Evolutionary conservation across 2,888 invertebrate genomes (phyloP).

Genomic region (Nemoura dubitans): DNA sequence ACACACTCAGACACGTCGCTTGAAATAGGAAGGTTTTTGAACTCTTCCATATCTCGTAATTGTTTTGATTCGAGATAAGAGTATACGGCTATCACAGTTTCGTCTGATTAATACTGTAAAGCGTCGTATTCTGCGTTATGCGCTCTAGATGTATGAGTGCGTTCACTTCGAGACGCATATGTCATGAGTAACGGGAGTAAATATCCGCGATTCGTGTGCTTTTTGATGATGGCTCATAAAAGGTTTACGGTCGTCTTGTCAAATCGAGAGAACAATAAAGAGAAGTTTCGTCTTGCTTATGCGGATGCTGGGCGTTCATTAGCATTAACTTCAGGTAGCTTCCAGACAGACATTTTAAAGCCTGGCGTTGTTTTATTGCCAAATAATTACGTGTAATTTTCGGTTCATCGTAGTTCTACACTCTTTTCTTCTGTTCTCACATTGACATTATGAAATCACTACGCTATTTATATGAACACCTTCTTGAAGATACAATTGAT

Average conservation of each 20-base stretch:
- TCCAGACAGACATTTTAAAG: not conserved
- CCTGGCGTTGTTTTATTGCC: not conserved
- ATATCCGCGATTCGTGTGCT: not conserved
- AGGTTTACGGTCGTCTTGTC: not conserved
- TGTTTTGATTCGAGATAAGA: slow-evolving; percentile 40
- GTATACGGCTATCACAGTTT: not conserved
- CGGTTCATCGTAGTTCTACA: not conserved
- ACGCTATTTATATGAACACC: no score
- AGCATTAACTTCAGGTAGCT: not conserved
- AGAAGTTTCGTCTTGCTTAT: not conserved
- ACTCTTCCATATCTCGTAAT: slow-evolving; percentile 37
- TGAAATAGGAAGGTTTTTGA: slow-evolving; percentile 33
- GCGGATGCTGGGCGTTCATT: not conserved
- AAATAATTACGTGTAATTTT: not conserved
- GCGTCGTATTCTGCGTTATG: not conserved
- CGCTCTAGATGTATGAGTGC: not conserved
- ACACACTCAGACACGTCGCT: no score
- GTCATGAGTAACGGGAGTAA: not conserved
- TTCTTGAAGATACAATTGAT: no score
- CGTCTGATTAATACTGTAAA: slow-evolving; percentile 23
- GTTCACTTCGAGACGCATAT: not conserved
- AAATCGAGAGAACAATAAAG: not conserved
- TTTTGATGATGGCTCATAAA: not conserved
- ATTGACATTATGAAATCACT: no score
- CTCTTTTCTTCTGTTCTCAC: not conserved